Evolutionary conservation across 2,888 invertebrate genomes (phyloP), one percentile per base, ranked within the genome.

Genomic region (Cabera pusaria): DNA sequence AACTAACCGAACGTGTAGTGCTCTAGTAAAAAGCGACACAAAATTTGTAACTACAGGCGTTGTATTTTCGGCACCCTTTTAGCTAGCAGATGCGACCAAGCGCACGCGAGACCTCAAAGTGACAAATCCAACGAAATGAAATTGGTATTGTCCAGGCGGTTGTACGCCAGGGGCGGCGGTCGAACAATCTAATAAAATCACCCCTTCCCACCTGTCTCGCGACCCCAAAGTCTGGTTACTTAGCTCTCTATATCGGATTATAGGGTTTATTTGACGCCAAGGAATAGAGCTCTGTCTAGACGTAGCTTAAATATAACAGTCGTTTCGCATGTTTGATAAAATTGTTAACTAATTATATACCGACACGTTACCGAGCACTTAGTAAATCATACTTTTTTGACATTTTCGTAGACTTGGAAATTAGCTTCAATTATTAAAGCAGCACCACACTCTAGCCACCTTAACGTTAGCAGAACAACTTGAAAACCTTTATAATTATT

Each of bases 201-300:
- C 44, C 35, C 34, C 43, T 19, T 32, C 33, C 41, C 40, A 35
- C 45, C 44, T 46, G 49, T 45, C 49, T 43, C 31, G 39, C 19
- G 31, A 27, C 47, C 41, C 47, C 36, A 26, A 44, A 49, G 53
- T 54, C 47, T 46, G 27, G 46, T 50, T 49, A 52, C 49, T 45
- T 45, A 39, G 38, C 37, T 49, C 44, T 46, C 51, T 56, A 46
- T 53, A 55, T 62, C 46, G 51, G 55, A 44, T 48, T 63, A 65
- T 41, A 34, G 41, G 49, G 45, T 52, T 56, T 55, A 55, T 39
- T 51, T 37, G 34, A 46, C 49, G 52, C 47, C 49, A 38, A 47
- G 37, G 43, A 56, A 45, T 45, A 38, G 34, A 36, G 40, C 55
- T 43, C 37, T 49, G 53, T 51, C 62, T 59, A 61, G 58, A 59